These are phyloP conservation scores for Shargacucullia verbasci DNA, from an alignment of 2,888 invertebrate species.

Conservation along the genomic window DNA sequence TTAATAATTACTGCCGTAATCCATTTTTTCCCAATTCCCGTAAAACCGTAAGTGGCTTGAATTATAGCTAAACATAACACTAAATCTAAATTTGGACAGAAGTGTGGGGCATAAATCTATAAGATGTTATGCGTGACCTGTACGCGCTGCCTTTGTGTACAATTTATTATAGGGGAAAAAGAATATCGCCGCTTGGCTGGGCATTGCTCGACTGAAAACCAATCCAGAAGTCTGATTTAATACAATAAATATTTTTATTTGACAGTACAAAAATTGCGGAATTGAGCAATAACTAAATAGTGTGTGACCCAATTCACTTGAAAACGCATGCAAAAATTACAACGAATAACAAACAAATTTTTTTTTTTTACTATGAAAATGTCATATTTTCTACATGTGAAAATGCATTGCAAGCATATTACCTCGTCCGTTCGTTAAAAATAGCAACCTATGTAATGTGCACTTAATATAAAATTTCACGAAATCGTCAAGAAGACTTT, in stretches of 20 bases:
- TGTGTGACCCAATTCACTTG: slow-evolving; percentile 50
- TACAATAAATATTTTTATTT: slow-evolving; percentile 58
- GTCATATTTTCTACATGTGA: slow-evolving; percentile 10
- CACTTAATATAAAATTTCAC: slow-evolving; percentile 22
- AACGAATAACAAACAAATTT: slow-evolving; percentile 3
- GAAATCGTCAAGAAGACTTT: slow-evolving; percentile 32
- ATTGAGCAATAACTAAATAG: slow-evolving; percentile 42
- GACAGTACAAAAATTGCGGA: slow-evolving; percentile 55
- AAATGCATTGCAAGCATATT: slow-evolving; percentile 2
- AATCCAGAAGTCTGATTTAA: slow-evolving; percentile 65
- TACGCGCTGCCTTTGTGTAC: slow-evolving; percentile 81
- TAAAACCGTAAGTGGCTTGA: slow-evolving; percentile 66
- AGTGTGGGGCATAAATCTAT: slow-evolving; percentile 87
- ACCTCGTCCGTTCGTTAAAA: too few species aligned
- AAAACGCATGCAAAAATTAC: slow-evolving; percentile 31
- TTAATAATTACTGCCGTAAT: slow-evolving; percentile 52
- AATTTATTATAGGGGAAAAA: slow-evolving; percentile 83
- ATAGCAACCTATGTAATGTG: slow-evolving; percentile 6
- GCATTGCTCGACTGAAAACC: slow-evolving; percentile 67
- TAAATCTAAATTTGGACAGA: slow-evolving; percentile 88
- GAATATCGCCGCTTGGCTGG: slow-evolving; percentile 67
- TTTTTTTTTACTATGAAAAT: slow-evolving; percentile 2
- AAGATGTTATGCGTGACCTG: slow-evolving; percentile 87
- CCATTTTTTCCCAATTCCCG: slow-evolving; percentile 65
- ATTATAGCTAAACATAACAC: slow-evolving; percentile 82